A percentile compares a stretch with the other conserved stretches of the same genome.
Evolutionary conservation across 1,140 invertebrate genomes (phyloP).

Genomic region (Drosophila mojavensis): DNA sequence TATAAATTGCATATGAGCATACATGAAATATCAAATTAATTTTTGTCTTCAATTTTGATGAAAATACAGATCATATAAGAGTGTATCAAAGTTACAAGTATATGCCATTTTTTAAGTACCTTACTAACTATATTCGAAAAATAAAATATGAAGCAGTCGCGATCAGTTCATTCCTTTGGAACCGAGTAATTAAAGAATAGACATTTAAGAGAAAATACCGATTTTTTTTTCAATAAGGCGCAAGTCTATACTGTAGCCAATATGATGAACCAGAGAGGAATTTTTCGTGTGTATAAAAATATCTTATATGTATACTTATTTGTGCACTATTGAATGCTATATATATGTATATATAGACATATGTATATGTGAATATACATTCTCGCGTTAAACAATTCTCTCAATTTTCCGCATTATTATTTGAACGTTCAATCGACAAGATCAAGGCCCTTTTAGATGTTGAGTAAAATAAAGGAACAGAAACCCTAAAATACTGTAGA

Average conservation of each 20-base stretch:
- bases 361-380: not conserved
- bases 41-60: too few relatives aligned
- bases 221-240: conserved; percentile 3
- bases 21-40: too few relatives aligned
- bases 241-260: conserved; percentile 12
- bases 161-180: not conserved
- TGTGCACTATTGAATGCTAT: not conserved
- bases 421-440: conserved; percentile 27
- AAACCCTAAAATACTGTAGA: not conserved
- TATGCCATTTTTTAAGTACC: too few relatives aligned
- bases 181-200: too few relatives aligned
- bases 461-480: conserved; percentile 1
- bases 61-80: too few relatives aligned
- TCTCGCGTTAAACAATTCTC: conserved; percentile 5
- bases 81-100: too few relatives aligned
- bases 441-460: conserved; percentile 55
- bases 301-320: conserved; percentile 9
- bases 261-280: not conserved
- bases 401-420: conserved; percentile 33
- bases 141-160: too few relatives aligned
- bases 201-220: too few relatives aligned
- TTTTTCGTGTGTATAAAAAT: conserved; percentile 5
- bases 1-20: too few relatives aligned
- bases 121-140: not conserved
- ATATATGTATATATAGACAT: not conserved